Percentiles rank a stretch among this genome's conserved stretches.
Evolutionary conservation across 2,113 vertebrate genomes (phyloP).

Genomic region (Halcyon malimbica): DNA sequence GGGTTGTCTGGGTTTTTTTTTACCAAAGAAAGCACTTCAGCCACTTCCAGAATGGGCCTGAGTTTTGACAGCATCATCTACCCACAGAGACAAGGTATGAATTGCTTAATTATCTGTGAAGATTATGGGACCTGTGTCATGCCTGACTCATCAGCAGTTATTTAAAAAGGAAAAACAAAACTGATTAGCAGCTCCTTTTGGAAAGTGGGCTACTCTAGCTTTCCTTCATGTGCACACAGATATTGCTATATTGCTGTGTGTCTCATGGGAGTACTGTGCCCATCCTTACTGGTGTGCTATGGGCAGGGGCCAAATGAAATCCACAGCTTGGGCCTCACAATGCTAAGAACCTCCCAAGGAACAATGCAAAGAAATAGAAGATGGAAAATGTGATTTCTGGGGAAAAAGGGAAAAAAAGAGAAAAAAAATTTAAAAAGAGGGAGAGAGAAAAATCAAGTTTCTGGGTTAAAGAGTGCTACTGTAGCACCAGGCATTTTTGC

Average conservation of each 20-base stretch:
- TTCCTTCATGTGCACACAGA: not conserved
- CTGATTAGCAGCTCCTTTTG: not conserved
- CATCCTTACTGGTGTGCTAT: not conserved
- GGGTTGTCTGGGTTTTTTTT: not conserved
- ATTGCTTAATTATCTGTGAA: constrained; percentile 39
- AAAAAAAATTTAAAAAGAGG: too few relatives aligned
- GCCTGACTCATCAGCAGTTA: constrained; percentile 28
- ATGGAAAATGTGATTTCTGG: not conserved
- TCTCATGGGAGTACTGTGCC: not conserved
- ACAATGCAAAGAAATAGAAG: not conserved
- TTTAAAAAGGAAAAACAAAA: not conserved
- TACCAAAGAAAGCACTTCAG: not conserved
- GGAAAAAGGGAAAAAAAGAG: too few relatives aligned
- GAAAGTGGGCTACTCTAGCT: not conserved
- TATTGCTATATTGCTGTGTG: not conserved
- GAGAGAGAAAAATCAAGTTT: not conserved
- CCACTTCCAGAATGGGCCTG: not conserved
- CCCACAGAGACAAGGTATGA: constrained; percentile 32
- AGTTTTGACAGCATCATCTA: constrained; percentile 4
- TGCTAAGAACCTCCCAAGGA: not conserved
- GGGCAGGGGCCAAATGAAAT: not conserved
- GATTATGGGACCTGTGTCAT: not conserved
- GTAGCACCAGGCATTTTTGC: not conserved
- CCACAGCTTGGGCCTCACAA: rapidly evolving
- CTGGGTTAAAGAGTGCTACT: not conserved